phyloP scores from a whole-genome alignment of 2,113 vertebrate species.

The Lontra canadensis region DNA sequence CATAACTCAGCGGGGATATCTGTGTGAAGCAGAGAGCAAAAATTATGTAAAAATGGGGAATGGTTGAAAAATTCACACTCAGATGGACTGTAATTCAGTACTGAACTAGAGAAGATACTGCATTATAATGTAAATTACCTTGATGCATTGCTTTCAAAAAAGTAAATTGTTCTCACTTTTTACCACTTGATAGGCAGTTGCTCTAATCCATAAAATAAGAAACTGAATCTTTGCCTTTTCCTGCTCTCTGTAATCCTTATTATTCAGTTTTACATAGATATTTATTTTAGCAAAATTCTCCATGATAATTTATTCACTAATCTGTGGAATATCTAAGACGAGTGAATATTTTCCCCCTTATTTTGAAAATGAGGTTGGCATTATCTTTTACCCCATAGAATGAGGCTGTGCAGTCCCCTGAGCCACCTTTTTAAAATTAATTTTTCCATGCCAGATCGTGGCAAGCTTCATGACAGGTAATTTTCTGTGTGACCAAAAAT shows the following conservation, averaged over 20 bases:
- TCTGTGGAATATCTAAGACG: neutral
- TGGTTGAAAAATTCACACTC: conserved; percentile 29
- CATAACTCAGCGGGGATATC: conserved; percentile 7
- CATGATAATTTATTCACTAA: conserved; percentile 9
- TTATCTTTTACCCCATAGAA: neutral
- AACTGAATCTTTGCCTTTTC: neutral
- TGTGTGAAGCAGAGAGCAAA: neutral
- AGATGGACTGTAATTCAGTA: neutral
- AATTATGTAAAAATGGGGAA: conserved; percentile 27
- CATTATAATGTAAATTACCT: conserved; percentile 51
- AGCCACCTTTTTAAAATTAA: neutral
- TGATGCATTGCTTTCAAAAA: neutral
- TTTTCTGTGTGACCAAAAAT: neutral
- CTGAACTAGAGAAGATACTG: neutral
- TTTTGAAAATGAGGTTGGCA: conserved; percentile 9
- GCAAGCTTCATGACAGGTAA: neutral
- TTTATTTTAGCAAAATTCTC: neutral
- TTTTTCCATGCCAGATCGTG: neutral
- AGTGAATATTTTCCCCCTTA: neutral
- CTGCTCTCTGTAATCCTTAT: neutral
- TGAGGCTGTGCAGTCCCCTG: neutral
- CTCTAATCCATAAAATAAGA: conserved; percentile 35
- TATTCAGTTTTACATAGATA: neutral
- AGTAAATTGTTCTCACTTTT: conserved; percentile 10
- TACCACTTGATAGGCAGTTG: neutral